Evolutionary conservation across 2,797 vertebrate genomes (phyloP).

Genomic region (Coregonus sp.): DNA sequence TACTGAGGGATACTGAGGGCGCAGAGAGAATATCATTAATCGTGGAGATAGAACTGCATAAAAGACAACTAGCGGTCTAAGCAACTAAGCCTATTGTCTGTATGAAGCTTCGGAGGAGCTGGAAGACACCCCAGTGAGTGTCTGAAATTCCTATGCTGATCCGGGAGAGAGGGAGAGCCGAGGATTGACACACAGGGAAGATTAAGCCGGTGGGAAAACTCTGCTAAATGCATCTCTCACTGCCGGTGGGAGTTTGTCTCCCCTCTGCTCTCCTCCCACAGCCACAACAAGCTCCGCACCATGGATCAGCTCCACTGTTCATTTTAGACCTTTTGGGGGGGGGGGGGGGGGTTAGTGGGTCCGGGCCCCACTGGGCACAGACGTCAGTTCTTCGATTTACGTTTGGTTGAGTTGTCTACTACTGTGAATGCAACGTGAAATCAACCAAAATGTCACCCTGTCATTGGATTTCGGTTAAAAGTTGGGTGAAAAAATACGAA

Average conservation of each 20-base stretch:
- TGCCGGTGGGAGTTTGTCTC: conserved; percentile 34
- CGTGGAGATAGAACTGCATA: neutral
- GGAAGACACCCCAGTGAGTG: conserved; percentile 61
- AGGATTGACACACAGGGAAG: conserved; percentile 54
- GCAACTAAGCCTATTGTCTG: neutral
- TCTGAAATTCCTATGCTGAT: conserved; percentile 60
- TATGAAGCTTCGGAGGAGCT: neutral
- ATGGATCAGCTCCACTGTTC: conserved; percentile 28
- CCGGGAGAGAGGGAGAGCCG: conserved; percentile 47
- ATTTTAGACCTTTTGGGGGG: neutral
- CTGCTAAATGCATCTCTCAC: conserved; percentile 46
- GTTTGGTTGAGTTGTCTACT: too few relatives aligned
- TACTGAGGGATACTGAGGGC: neutral
- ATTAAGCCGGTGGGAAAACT: conserved; percentile 54
- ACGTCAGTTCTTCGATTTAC: too few relatives aligned
- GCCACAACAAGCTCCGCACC: conserved; percentile 16
- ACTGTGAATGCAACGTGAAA: too few relatives aligned
- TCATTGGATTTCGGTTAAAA: too few relatives aligned
- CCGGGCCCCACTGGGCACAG: too few relatives aligned
- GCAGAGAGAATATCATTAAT: neutral
- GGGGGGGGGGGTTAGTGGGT: neutral
- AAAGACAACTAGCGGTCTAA: neutral
- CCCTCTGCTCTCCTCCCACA: conserved; percentile 24
- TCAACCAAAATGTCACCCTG: too few relatives aligned
- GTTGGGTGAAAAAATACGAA: too few relatives aligned